These are phyloP conservation scores for Potamilus streckersoni DNA, from an alignment of 1,140 invertebrate species.

Conservation along the genomic window DNA sequence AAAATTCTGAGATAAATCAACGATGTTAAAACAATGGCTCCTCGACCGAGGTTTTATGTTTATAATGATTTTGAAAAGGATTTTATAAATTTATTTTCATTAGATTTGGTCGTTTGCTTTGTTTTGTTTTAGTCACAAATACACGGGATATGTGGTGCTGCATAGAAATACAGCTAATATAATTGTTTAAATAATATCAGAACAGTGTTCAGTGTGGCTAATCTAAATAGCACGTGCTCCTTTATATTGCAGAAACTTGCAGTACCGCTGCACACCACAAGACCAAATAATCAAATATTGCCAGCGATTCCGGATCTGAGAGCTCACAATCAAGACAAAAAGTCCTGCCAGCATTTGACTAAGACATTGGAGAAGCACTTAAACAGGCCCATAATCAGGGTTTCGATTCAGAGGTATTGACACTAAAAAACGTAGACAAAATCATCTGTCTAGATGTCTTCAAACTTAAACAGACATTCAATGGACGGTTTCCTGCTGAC, in stretches of 20 bases:
- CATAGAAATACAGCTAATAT: too few species aligned
- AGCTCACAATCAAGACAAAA: not conserved
- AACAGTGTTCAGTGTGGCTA: too few species aligned
- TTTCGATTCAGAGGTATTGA: not conserved
- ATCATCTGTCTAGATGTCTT: not conserved
- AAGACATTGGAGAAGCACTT: not conserved
- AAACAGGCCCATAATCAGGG: not conserved
- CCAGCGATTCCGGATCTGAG: not conserved
- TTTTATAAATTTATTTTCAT: too few species aligned
- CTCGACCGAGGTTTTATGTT: too few species aligned
- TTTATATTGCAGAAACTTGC: not conserved
- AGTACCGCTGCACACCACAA: slow-evolving; percentile 2
- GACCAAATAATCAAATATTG: not conserved
- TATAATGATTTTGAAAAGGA: too few species aligned
- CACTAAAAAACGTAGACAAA: not conserved
- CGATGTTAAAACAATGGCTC: too few species aligned
- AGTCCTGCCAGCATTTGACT: not conserved
- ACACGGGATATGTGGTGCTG: too few species aligned
- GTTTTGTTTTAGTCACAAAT: too few species aligned
- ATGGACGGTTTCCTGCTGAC: not conserved
- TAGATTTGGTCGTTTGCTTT: too few species aligned
- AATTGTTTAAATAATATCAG: too few species aligned
- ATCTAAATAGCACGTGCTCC: not conserved
- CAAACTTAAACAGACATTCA: not conserved
- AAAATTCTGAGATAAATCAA: too few species aligned